Evolutionary conservation across 2,888 invertebrate genomes (phyloP).

Genomic region (Acanthosoma haemorrhoidale): DNA sequence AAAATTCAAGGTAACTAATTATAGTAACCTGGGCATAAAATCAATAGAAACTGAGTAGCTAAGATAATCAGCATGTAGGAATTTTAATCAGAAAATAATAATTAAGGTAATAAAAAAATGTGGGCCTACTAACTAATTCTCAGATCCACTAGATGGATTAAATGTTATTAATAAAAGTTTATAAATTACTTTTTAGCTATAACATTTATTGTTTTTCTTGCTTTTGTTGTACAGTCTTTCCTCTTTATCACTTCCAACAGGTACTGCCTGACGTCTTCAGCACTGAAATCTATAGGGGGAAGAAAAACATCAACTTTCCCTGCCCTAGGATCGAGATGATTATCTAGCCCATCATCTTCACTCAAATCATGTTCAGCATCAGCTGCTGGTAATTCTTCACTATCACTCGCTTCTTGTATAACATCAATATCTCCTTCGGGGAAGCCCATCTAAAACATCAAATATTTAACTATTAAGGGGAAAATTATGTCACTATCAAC

Average conservation of each 20-base stretch:
- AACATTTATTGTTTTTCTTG: conserved; percentile 34
- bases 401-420: conserved; percentile 50
- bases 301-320: conserved; percentile 59
- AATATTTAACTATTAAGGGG: background rate
- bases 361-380: conserved; percentile 43
- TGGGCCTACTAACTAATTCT: too few relatives aligned
- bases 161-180: background rate
- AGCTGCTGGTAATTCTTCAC: conserved; percentile 43
- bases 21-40: too few relatives aligned
- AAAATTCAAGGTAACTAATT: too few relatives aligned
- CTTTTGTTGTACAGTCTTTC: conserved; percentile 37
- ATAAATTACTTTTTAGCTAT: conserved; percentile 36
- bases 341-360: conserved; percentile 44
- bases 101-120: too few relatives aligned
- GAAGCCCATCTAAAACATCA: conserved; percentile 59
- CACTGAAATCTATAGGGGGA: conserved; percentile 62
- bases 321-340: conserved; percentile 67
- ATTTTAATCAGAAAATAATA: too few relatives aligned
- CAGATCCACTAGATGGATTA: too few relatives aligned
- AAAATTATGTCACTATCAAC: background rate
- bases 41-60: too few relatives aligned
- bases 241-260: conserved; percentile 37
- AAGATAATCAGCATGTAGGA: too few relatives aligned
- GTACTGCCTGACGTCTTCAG: conserved; percentile 52
- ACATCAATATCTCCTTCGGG: conserved; percentile 63